Base-by-base conservation (phyloP, 2,888 invertebrate genomes). In the Pachymerium ferrugineum region DNA sequence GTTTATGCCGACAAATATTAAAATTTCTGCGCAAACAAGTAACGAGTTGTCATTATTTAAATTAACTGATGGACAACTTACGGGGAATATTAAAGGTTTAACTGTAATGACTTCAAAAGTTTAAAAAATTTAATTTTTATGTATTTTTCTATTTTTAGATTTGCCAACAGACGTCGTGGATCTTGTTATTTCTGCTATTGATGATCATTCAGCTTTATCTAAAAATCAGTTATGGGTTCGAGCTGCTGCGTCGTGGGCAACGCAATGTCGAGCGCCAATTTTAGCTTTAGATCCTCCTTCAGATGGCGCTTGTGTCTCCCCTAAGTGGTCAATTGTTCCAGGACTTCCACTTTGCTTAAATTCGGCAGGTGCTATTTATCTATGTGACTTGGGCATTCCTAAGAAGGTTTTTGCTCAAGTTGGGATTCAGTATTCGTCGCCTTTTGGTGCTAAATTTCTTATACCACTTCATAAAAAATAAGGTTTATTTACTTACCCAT, bases 371-470 rank as follows among this genome's bases (percentile, higher is more conserved):
- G 89, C 90, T 82, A 85, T 93, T 78, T 93, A 92, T 85, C 86
- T 94, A 77, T 92, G 92, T 82, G 92, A 94, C 85, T 86, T 94
- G 80, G 91, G 91, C 78, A 87, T 94, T 80, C 94, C 95, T 30
- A 85, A 87, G 77, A 87, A 88, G 81, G 86, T 93, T 79, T 93
- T 90, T 84, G 84, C 86, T 73, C 89, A 90, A 79, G 88, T 89
- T 78, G 89, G 89, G 74, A 89, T 94, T 76, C 86, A 86, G 77
- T 95, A 94, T 85, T 88, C 88, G 79, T 90, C 93, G 77, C 94
- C 94, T 6, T 95, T 94, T 80, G 90, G 90, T 73, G 88, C 90
- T 74, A 91, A 91, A 84, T 90, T 90, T 83, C 89, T 90, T 78
- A 90, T 92, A 83, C 89, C 91, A 69, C 84, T 91, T 78, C 88